Conservation (phyloP, 2,113 vertebrate species). For the Notiomystis cincta region DNA sequence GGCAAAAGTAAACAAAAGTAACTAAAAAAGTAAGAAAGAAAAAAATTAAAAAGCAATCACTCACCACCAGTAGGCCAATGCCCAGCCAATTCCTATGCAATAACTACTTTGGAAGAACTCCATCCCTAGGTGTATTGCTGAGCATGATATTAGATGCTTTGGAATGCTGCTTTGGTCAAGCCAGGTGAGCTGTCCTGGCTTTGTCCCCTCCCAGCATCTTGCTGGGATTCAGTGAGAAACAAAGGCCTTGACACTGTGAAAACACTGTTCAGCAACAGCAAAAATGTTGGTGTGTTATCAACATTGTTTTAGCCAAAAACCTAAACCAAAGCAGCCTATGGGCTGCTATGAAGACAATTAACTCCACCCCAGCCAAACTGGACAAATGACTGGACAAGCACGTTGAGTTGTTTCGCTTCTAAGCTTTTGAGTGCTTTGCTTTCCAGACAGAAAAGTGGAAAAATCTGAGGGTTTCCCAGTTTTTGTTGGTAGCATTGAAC, state of each 20-base stretch:
- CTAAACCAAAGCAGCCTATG: fast-evolving
- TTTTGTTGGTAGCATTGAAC: neutral
- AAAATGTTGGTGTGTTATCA: neutral
- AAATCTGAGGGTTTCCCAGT: neutral
- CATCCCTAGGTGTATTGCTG: neutral
- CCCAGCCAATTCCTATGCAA: neutral
- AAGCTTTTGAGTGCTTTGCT: neutral
- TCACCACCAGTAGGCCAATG: neutral
- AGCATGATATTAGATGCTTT: neutral
- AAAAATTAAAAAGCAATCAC: neutral
- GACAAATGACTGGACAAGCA: neutral
- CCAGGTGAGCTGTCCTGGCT: neutral
- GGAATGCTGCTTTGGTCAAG: neutral
- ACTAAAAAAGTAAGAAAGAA: neutral
- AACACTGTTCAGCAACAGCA: neutral
- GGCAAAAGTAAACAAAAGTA: neutral
- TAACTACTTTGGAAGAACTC: neutral
- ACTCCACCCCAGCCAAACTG: neutral
- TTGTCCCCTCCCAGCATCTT: neutral
- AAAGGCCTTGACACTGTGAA: neutral
- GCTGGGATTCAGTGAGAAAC: neutral
- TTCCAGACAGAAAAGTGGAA: neutral
- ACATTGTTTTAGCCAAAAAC: neutral
- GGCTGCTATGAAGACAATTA: neutral
- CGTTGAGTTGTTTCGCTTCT: neutral